Evolutionary conservation across 1,140 invertebrate genomes (phyloP).

Genomic region (Brachionus rubens): DNA sequence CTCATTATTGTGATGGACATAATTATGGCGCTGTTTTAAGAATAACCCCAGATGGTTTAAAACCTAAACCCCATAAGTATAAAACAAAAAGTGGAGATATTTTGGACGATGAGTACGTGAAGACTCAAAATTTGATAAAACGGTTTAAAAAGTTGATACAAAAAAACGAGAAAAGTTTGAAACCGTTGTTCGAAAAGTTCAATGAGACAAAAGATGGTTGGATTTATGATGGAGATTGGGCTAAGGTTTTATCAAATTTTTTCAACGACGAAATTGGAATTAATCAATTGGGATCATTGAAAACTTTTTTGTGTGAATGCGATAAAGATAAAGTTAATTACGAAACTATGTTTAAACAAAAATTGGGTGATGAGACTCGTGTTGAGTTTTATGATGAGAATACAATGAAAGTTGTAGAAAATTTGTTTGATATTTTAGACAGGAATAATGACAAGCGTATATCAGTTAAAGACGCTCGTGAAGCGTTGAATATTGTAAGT

Average conservation of each 20-base stretch:
- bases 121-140: conserved; percentile 9
- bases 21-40: conserved; percentile 30
- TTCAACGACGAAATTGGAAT: conserved; percentile 5
- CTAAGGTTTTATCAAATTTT: conserved; percentile 2
- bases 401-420: background rate
- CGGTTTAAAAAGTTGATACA: background rate
- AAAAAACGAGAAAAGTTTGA: background rate
- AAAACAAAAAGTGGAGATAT: conserved; percentile 18
- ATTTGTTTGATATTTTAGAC: conserved; percentile 4
- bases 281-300: background rate
- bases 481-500: background rate
- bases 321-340: conserved; percentile 15
- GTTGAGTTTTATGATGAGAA: background rate
- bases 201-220: background rate
- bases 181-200: background rate
- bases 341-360: background rate
- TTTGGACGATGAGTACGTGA: background rate
- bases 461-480: background rate
- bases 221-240: background rate
- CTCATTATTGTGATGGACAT: conserved; percentile 31
- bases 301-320: conserved; percentile 16
- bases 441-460: conserved; percentile 17
- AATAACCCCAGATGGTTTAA: background rate
- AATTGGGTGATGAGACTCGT: background rate
- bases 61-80: conserved; percentile 21